phyloP scores from a whole-genome alignment of 2,797 vertebrate species.

The Syngnathus acus region DNA sequence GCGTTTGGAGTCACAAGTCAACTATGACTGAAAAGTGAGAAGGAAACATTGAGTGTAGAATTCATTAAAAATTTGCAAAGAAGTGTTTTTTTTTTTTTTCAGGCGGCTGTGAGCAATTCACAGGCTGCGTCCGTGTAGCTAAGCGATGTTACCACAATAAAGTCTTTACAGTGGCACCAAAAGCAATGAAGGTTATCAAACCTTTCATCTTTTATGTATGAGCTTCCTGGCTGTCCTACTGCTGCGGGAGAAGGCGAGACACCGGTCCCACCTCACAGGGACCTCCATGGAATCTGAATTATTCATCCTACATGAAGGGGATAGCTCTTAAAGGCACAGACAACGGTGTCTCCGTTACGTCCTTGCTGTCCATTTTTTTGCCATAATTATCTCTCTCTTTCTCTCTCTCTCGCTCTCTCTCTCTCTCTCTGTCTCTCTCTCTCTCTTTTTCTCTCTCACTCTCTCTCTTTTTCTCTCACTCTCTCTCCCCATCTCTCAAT shows the following conservation, averaged over 20 bases:
- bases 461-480: no score
- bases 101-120: conserved; percentile 47
- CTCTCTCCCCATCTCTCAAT: no score
- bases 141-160: conserved; percentile 41
- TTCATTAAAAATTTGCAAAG: background rate
- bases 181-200: conserved; percentile 77
- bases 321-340: conserved; percentile 64
- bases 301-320: conserved; percentile 60
- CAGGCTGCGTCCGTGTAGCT: conserved; percentile 27
- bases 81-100: conserved; percentile 9
- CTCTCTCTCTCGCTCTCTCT: no score
- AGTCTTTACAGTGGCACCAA: conserved; percentile 33
- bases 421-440: no score
- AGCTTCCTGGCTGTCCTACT: conserved; percentile 74
- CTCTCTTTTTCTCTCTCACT: no score
- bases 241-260: conserved; percentile 68
- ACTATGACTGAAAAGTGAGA: conserved; percentile 15
- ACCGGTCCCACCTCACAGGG: conserved; percentile 58
- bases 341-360: conserved; percentile 27
- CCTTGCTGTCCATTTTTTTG: conserved; percentile 42
- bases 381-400: no score
- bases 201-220: conserved; percentile 93
- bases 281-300: conserved; percentile 59
- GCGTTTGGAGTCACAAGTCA: conserved; percentile 28
- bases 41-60: background rate